Conservation (phyloP, 2,888 invertebrate genomes). For the Epsilonema sp. region DNA sequence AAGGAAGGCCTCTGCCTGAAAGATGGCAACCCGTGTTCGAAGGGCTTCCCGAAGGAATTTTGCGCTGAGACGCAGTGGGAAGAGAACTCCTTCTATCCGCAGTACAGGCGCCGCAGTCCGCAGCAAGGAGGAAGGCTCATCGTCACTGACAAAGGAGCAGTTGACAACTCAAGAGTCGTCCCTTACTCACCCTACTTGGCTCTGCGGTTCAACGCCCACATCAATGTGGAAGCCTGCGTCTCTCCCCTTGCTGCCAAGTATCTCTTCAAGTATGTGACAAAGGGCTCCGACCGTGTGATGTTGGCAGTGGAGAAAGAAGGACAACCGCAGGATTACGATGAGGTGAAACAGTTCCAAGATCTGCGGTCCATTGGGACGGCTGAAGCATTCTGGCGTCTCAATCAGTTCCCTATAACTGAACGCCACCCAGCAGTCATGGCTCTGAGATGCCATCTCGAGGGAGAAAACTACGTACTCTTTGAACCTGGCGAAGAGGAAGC, state of each 20-base stretch:
- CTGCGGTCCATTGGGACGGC: not conserved
- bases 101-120: not conserved
- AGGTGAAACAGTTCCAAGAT: not conserved
- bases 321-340: too few relatives aligned
- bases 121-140: too few relatives aligned
- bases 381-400: not conserved
- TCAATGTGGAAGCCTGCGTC: constrained; percentile 11
- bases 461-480: too few relatives aligned
- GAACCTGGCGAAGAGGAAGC: too few relatives aligned
- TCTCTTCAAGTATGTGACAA: constrained; percentile 8
- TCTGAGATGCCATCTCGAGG: not conserved
- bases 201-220: constrained; percentile 7
- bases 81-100: not conserved
- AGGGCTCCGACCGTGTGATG: constrained; percentile 3
- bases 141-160: not conserved
- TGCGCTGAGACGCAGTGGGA: not conserved
- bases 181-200: constrained; percentile 10
- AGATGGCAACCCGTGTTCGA: too few relatives aligned
- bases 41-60: constrained; percentile 5
- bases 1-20: too few relatives aligned
- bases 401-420: not conserved
- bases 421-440: not conserved
- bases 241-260: constrained; percentile 1
- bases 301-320: not conserved
- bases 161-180: constrained; percentile 8